Conservation (phyloP, 2,113 vertebrate genomes). For the Bubo scandiacus region DNA sequence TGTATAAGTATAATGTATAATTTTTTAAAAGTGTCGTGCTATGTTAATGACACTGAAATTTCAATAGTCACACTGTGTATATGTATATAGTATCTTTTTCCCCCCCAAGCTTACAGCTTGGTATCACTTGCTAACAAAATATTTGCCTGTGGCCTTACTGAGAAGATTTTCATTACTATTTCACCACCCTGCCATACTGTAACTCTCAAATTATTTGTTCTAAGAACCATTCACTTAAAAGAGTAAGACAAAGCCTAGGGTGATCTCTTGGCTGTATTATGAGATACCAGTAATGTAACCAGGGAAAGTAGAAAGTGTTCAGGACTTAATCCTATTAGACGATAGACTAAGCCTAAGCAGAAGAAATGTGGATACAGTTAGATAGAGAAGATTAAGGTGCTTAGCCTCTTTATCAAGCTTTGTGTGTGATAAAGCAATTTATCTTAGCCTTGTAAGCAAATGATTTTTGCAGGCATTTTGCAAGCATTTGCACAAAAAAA, state of each 20-base stretch:
- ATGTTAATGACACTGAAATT: neutral
- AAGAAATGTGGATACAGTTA: neutral
- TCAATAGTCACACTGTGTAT: neutral
- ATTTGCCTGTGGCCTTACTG: neutral
- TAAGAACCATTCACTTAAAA: neutral
- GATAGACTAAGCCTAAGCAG: neutral
- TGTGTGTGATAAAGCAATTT: neutral
- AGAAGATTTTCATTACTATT: neutral
- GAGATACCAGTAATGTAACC: neutral
- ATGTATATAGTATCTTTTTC: neutral
- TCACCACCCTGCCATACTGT: neutral
- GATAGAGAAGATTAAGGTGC: neutral
- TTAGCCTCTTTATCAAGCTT: neutral
- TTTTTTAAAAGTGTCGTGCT: neutral
- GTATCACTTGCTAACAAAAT: neutral
- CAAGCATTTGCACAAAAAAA: neutral
- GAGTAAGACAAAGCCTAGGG: neutral
- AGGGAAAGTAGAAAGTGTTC: neutral
- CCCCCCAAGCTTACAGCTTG: fast-evolving
- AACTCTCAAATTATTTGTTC: neutral
- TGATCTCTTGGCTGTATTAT: neutral
- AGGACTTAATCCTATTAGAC: neutral
- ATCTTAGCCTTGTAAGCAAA: neutral
- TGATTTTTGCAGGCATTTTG: neutral
- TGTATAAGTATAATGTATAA: neutral